Evolutionary conservation across 2,888 invertebrate genomes (phyloP), one percentile per base, ranked within the genome.

Genomic region (Aphidoletes aphidimyza): DNA sequence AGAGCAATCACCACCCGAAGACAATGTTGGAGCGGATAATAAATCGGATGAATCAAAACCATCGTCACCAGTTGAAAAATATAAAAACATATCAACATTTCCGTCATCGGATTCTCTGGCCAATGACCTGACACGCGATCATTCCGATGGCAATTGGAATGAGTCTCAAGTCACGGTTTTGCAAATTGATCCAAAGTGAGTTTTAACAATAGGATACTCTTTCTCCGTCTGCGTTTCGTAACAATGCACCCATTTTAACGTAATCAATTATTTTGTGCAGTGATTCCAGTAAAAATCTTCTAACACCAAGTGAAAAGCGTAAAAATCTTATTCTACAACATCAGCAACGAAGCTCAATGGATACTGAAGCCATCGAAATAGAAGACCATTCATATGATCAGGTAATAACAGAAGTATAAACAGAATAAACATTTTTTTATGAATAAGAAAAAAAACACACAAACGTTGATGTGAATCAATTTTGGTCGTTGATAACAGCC

Each of bases 81-180:
- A 90, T n/a, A 90, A 91, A 6, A n/a, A 42, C 36, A 89, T 89
- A 9, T 89, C 95, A 6, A 94, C 94, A 9, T 95, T 95, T 89
- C 95, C 95, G 83, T 96, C 96, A 45, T 95, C 94, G 87, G 96
- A 96, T 89, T 96, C 96, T 17, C 90, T 96, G 86, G 93, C 94
- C n/a, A 95, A 95, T 87, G 95, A 95, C 88, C 87, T 92, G 84
- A 94, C 93, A 39, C 91, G 95, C 88, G 96, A 96, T 89, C 95
- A 96, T 89, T 96, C 96, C 83, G 96, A 96, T 88, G 95, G 95
- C 84, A 93, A 95, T 88, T 96, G 96, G 96, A 96, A 96, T 90
- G 96, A 96, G 90, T 96, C 96, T 17, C 96, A 96, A 90, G 94
- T 94, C 11, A 96, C 96, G 0, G 95, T 96, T 22, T 91, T 95